A percentile compares a stretch with the other conserved stretches of the same genome.
Evolutionary conservation across 2,888 invertebrate species (phyloP).

Genomic region (Agrilus cyanescens): DNA sequence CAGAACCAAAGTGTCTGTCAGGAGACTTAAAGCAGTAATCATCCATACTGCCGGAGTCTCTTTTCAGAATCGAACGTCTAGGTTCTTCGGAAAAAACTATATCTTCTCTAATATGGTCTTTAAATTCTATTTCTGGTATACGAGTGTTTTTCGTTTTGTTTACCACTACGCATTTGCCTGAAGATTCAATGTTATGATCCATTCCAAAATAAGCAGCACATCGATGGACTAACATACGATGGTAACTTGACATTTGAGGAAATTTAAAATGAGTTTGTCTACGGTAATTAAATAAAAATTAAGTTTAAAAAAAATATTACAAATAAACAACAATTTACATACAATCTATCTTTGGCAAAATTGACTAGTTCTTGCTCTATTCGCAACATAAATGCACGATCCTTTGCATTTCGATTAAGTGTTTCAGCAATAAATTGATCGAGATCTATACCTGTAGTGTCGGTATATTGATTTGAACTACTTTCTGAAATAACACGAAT

Average conservation of each 20-base stretch:
- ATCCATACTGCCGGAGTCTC: conserved; percentile 71
- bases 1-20: conserved; percentile 48
- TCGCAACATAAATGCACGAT: conserved; percentile 70
- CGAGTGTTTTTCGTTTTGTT: conserved; percentile 64
- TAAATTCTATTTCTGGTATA: conserved; percentile 59
- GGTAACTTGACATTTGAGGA: conserved; percentile 89
- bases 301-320: conserved; percentile 3
- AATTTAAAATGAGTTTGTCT: conserved; percentile 73
- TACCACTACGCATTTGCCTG: conserved; percentile 72
- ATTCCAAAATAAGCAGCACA: conserved; percentile 89
- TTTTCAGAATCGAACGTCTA: conserved; percentile 66
- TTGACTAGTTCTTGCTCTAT: conserved; percentile 79
- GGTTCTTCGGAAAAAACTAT: conserved; percentile 54
- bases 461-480: conserved; percentile 62
- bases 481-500: conserved; percentile 53
- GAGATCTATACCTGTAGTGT: conserved; percentile 69
- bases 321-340: conserved; percentile 26
- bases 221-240: conserved; percentile 90
- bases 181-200: conserved; percentile 84
- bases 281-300: conserved; percentile 16
- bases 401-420: conserved; percentile 80
- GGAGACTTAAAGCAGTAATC: conserved; percentile 51
- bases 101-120: conserved; percentile 56
- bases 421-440: conserved; percentile 83
- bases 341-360: conserved; percentile 74